Base-by-base conservation (phyloP, 2,113 vertebrate species). In the Lepidothrix coronata region DNA sequence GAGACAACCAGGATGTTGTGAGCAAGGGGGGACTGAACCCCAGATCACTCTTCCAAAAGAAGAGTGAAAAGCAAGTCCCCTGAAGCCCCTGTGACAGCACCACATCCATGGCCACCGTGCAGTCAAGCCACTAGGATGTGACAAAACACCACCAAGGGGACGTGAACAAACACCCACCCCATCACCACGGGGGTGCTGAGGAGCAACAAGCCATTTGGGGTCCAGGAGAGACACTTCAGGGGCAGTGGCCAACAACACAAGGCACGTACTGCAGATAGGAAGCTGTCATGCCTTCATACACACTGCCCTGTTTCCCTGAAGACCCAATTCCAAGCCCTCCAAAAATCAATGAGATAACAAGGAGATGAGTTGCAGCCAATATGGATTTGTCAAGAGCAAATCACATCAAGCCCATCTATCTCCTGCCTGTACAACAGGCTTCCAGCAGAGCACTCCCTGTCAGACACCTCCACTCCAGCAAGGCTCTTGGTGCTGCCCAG, bases 341-440 rank as follows among this genome's bases (percentile, higher is more conserved):
- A 84, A 84, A 95, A 95, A 96, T 95, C 95, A 89, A 95, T 95
- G 84, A 31, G 81, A 67, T 91, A 95, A 97, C 95, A 93, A 95
- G 96, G 72, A 95, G 94, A 95, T 95, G 91, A 95, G 91, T 95
- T 96, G 89, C 93, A 97, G 91, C 89, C 89, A 92, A 78, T 95
- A 94, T 65, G 77, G 96, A 95, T 95, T 94, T 95, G 95, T 92
- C 89, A 89, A 75, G 80, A 91, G 41, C 80, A 95, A 92, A 93
- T 96, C 91, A 92, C 94, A 92, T 87, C 76, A 82, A 68, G 61
- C 61, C 84, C 75, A 91, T 91, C 73, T 89, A 78, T 92, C 89
- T 92, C 78, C 79, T 84, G 75, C 39, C 73, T 71, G 2, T 67
- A 91, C n/a, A 84, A 81, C 11, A 71, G 89, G 61, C 93, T 81